Conservation (phyloP, 1,140 invertebrate genomes). For the Chrysomallon squamiferum region DNA sequence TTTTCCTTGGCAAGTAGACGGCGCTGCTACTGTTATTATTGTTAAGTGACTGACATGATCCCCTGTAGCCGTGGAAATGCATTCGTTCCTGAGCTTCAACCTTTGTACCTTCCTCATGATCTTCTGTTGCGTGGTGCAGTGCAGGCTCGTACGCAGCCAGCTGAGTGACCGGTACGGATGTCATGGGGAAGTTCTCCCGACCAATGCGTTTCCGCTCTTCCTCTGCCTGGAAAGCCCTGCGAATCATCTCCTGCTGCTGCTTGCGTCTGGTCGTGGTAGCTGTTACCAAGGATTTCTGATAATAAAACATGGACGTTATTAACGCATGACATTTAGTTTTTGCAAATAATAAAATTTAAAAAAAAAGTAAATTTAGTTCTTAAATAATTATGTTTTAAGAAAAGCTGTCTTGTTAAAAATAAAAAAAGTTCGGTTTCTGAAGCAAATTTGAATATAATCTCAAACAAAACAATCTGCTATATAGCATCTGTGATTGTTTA, state of each 20-base stretch:
- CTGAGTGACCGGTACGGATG: slow-evolving; percentile 85
- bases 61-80: background rate
- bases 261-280: slow-evolving; percentile 98
- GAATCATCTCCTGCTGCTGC: slow-evolving; percentile 97
- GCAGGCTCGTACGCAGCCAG: slow-evolving; percentile 96
- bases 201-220: slow-evolving; percentile 94
- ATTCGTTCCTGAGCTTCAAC: background rate
- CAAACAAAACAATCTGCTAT: too few species aligned
- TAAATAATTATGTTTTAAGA: too few species aligned
- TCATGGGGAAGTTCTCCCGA: slow-evolving; percentile 94
- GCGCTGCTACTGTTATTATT: background rate
- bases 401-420: too few species aligned
- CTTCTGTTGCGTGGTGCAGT: slow-evolving; percentile 72
- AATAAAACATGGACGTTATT: too few species aligned
- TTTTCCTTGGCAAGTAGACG: background rate
- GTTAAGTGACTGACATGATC: background rate
- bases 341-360: too few species aligned
- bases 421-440: too few species aligned
- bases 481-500: too few species aligned
- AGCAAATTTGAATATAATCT: too few species aligned
- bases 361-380: too few species aligned
- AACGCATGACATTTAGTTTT: background rate
- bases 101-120: slow-evolving; percentile 61
- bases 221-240: slow-evolving; percentile 91
- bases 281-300: slow-evolving; percentile 90